Percentiles rank a stretch among this genome's conserved stretches.
phyloP scores from a whole-genome alignment of 2,888 invertebrate species.

The Drosophila silvestris region DNA sequence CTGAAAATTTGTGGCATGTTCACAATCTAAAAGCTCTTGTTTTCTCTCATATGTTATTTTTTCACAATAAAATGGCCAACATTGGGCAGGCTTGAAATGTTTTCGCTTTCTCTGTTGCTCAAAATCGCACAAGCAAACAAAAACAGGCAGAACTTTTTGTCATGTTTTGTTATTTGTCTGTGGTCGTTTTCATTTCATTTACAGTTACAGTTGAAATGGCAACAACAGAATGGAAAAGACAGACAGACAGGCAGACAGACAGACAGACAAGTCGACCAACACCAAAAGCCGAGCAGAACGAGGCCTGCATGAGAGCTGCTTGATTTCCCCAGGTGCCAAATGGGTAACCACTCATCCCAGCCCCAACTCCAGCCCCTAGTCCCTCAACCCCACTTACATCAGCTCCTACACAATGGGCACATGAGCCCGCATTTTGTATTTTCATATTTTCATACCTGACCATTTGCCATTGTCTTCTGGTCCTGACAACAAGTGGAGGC shows the following conservation, averaged over 20 bases:
- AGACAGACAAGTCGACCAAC: conserved; percentile 6
- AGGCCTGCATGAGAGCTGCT: conserved; percentile 65
- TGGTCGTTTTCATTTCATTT: conserved; percentile 78
- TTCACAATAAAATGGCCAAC: conserved; percentile 38
- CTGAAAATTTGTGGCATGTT: conserved; percentile 3
- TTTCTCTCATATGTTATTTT: conserved; percentile 20
- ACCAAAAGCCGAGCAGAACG: conserved; percentile 31
- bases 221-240: conserved; percentile 42
- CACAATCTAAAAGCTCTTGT: conserved; percentile 17
- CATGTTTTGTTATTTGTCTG: conserved; percentile 66
- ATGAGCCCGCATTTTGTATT: conserved; percentile 60
- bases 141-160: conserved; percentile 50
- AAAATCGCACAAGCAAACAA: conserved; percentile 15
- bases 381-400: not conserved
- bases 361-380: not conserved
- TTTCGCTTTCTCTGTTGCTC: conserved; percentile 22
- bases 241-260: not conserved
- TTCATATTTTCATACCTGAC: conserved; percentile 66
- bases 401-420: conserved; percentile 26
- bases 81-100: conserved; percentile 25
- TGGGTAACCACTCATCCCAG: conserved; percentile 34
- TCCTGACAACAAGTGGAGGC: conserved; percentile 45
- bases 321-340: conserved; percentile 78
- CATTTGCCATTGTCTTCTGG: conserved; percentile 58
- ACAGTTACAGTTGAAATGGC: conserved; percentile 64